These are phyloP conservation scores for Caenorhabditis tropicalis DNA, from an alignment of 1,140 invertebrate genomes.

Conservation along the genomic window DNA sequence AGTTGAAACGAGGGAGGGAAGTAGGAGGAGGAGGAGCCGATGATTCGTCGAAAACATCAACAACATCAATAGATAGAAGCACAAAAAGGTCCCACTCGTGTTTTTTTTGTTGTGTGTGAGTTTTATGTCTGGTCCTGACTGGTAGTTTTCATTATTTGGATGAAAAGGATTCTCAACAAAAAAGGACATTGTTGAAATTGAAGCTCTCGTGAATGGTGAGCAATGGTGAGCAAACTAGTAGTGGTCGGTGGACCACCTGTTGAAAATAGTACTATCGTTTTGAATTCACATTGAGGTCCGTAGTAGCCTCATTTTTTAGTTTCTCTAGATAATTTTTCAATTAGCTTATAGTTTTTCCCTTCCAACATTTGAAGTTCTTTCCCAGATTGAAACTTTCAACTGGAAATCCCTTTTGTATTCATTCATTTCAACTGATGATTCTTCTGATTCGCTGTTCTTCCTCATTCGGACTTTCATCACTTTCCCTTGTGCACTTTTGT, in stretches of 20 bases:
- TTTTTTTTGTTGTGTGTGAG: background rate
- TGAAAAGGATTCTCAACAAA: background rate
- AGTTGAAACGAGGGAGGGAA: background rate
- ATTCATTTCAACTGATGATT: too few species aligned
- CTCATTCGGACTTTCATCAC: background rate
- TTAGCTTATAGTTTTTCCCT: too few species aligned
- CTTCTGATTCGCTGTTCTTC: background rate
- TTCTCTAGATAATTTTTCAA: too few species aligned
- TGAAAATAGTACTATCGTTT: background rate
- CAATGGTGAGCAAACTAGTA: background rate
- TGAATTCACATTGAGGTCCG: background rate
- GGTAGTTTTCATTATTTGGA: background rate
- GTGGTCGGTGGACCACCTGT: background rate
- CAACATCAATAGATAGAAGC: constrained; percentile 37
- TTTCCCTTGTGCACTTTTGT: constrained; percentile 14
- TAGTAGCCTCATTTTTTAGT: background rate
- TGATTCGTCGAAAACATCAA: constrained; percentile 42
- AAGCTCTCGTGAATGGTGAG: background rate
- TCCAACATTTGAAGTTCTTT: background rate
- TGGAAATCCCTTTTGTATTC: too few species aligned
- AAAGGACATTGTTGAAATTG: constrained; percentile 17
- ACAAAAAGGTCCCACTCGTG: constrained; percentile 10
- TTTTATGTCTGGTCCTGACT: constrained; percentile 4
- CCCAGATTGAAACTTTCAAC: too few species aligned
- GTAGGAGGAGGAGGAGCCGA: constrained; percentile 20